A percentile compares a stretch with the other conserved stretches of the same genome.
These are phyloP conservation scores for Scaptodrosophila lebanonensis DNA, from an alignment of 1,140 invertebrate genomes.

Conservation along the genomic window DNA sequence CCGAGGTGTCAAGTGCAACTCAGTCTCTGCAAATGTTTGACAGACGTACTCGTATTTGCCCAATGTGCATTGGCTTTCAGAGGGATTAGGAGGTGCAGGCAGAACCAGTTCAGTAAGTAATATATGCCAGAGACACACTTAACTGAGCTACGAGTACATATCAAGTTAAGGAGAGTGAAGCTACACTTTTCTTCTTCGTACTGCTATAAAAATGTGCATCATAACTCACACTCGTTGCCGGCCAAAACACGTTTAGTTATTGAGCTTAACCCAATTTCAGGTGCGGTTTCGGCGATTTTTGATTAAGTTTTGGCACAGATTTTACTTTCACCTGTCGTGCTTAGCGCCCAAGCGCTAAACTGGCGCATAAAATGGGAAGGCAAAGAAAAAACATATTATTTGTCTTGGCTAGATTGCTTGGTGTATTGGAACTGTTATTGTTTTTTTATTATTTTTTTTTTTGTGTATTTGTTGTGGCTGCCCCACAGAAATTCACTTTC, in stretches of 20 bases:
- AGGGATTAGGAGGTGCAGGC: slow-evolving; percentile 2
- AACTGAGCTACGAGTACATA: no score
- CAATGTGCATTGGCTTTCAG: slow-evolving; percentile 16
- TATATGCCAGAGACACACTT: no score
- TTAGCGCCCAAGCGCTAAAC: slow-evolving; percentile 20
- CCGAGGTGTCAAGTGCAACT: slow-evolving; percentile 43
- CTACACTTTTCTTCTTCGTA: no score
- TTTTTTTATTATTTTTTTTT: slow-evolving; percentile 31
- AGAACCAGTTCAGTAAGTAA: slow-evolving; percentile 52
- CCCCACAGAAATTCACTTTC: slow-evolving; percentile 44
- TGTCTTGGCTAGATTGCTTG: no score
- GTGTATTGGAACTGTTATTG: no score
- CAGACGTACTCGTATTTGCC: slow-evolving; percentile 33
- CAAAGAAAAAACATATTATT: slow-evolving; percentile 1
- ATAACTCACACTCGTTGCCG: slow-evolving; percentile 49
- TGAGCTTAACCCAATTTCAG: slow-evolving; percentile 62
- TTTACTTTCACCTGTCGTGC: slow-evolving; percentile 59
- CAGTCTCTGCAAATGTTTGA: slow-evolving; percentile 34
- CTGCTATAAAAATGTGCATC: no score
- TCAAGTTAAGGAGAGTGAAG: no score
- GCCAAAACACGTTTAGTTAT: slow-evolving; percentile 58
- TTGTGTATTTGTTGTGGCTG: no score
- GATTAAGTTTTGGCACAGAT: slow-evolving; percentile 50
- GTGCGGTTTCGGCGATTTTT: slow-evolving; percentile 18
- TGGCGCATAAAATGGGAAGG: not conserved